These are phyloP conservation scores for Hemiscyllium ocellatum DNA, from an alignment of 2,113 vertebrate genomes.

Conservation along the genomic window DNA sequence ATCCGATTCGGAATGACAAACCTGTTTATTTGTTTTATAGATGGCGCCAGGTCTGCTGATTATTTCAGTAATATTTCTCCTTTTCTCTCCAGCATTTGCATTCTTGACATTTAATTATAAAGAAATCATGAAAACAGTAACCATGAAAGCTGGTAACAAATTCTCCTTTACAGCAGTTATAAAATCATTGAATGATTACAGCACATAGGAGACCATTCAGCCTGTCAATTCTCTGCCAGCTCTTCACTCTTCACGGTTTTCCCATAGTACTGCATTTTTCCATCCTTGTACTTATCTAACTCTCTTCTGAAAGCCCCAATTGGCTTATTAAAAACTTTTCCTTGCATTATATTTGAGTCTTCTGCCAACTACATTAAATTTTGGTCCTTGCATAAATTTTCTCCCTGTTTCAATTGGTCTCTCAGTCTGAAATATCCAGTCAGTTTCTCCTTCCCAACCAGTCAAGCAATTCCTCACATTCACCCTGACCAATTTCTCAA, in stretches of 20 bases:
- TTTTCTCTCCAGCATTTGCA: background rate
- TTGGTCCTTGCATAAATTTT: background rate
- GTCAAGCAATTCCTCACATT: too few relatives aligned
- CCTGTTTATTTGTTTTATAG: background rate
- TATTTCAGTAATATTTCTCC: background rate
- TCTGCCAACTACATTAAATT: background rate
- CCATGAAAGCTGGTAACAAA: background rate
- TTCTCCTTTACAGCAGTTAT: background rate
- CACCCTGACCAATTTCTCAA: too few relatives aligned
- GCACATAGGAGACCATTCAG: background rate
- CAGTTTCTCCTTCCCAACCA: too few relatives aligned
- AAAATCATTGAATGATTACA: background rate
- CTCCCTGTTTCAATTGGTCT: background rate
- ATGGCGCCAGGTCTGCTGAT: background rate
- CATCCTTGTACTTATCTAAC: background rate
- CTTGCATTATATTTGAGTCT: background rate
- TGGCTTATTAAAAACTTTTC: background rate
- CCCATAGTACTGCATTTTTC: background rate
- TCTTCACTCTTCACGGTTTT: background rate
- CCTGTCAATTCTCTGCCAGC: background rate
- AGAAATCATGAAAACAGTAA: background rate
- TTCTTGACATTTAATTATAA: background rate
- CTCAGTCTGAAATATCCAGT: too few relatives aligned
- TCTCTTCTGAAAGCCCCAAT: background rate
- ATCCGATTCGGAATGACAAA: too few relatives aligned